Percentiles rank a stretch among this genome's conserved stretches.
These are phyloP conservation scores for Sylvietta virens DNA, from an alignment of 2,113 vertebrate species.

Conservation along the genomic window DNA sequence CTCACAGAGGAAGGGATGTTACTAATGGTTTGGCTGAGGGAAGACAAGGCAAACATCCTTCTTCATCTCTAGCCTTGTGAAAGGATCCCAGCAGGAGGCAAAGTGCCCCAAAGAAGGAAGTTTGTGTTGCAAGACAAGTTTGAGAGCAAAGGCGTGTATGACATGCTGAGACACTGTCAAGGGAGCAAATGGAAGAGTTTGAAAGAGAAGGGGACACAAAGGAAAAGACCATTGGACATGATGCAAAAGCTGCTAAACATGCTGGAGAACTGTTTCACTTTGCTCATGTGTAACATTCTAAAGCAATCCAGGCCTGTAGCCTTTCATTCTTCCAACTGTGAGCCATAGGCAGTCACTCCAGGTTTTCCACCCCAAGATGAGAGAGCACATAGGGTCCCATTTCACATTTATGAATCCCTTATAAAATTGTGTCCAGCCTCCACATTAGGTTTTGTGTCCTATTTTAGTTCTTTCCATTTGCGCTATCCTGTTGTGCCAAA, in stretches of 20 bases:
- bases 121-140: background rate
- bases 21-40: background rate
- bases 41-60: background rate
- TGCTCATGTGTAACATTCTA: background rate
- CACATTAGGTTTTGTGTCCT: background rate
- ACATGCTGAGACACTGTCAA: background rate
- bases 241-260: background rate
- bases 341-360: background rate
- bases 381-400: background rate
- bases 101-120: background rate
- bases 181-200: background rate
- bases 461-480: background rate
- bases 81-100: background rate
- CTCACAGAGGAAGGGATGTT: background rate
- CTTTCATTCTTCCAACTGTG: background rate
- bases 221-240: background rate
- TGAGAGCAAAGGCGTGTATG: background rate
- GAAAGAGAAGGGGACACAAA: background rate
- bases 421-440: background rate
- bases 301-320: background rate
- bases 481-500: background rate
- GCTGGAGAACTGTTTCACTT: background rate
- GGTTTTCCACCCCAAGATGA: background rate
- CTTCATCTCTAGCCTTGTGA: background rate
- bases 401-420: background rate